phyloP scores from a whole-genome alignment of 23 tunicate species.

The Ascidia mentula region DNA sequence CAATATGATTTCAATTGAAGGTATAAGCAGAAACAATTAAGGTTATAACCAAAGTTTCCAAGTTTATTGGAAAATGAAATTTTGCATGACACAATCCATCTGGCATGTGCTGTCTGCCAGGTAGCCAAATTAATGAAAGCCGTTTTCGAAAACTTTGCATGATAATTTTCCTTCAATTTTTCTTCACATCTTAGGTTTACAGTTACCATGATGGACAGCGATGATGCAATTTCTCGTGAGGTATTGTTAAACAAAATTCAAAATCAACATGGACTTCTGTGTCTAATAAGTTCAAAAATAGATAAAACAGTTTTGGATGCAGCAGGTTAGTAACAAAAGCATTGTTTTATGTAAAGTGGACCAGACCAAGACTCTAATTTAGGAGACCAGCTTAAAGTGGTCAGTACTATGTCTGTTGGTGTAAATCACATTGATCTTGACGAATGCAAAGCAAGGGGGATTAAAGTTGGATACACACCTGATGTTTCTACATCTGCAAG shows the following conservation, averaged over 20 bases:
- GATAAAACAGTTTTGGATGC: slow-evolving; percentile 40
- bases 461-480: slow-evolving; percentile 83
- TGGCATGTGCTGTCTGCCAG: too few species aligned
- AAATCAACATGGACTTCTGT: slow-evolving; percentile 58
- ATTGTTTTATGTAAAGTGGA: background rate
- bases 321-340: slow-evolving; percentile 42
- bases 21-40: too few species aligned
- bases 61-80: too few species aligned
- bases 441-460: slow-evolving; percentile 53
- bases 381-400: slow-evolving; percentile 62
- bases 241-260: slow-evolving; percentile 18
- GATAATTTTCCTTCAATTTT: too few species aligned
- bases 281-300: slow-evolving; percentile 68
- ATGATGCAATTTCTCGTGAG: slow-evolving; percentile 60
- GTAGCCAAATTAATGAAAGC: too few species aligned
- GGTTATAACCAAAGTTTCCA: too few species aligned
- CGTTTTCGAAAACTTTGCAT: too few species aligned
- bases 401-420: slow-evolving; percentile 95
- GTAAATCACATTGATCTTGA: slow-evolving; percentile 72
- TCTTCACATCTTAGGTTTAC: too few species aligned
- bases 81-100: too few species aligned
- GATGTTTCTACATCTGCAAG: slow-evolving; percentile 74
- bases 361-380: background rate
- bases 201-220: slow-evolving; percentile 72
- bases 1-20: too few species aligned